Base-by-base conservation (phyloP, 1,140 invertebrate genomes). In the Dicyema japonicum region DNA sequence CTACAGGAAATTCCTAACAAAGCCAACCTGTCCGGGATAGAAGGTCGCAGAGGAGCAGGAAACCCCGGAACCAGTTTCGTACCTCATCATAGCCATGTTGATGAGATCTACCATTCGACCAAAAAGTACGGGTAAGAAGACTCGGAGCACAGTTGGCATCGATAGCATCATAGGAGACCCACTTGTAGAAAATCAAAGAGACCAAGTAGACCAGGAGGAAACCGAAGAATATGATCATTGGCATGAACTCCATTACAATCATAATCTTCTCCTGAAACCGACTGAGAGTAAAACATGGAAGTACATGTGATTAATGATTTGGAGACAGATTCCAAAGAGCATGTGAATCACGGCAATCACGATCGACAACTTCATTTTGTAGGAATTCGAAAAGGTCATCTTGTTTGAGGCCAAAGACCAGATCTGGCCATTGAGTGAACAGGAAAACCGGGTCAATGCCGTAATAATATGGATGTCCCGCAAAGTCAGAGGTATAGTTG, bases 291-390 rank as follows among this genome's bases (percentile, higher is more conserved):
- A 59, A 36, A 62, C 62, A 35, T 63, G 62, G 56, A 75, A 76
- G 52, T 69, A 62, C 34, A 66, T 49, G 53, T 78, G 72, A 54
- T 94, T 94, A 23, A 69, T 58, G 16, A 82, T 61, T 38, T 69
- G 72, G 39, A 90, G 62, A 38, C 62, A 60, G 2, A 92, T 66
- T 29, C 82, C 82, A 49, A 92, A 90, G 24, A 76, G 62, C 82
- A 94, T 94, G 45, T 94, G 82, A 29, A 64, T 40, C 1, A 94
- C 72, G 24, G 82, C 82, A 38, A 88, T 64, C 36, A 90, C 78
- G 31, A 94, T 74, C 12, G 80, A 90, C 19, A 85, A 54, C 46
- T 94, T 94, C 85, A 94, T 94, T 58, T 94, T 94, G 52, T 72
- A 78, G 0, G 76, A 82, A 55, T 94, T 94, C 13, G 78, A 54